Conservation (phyloP, 2,888 invertebrate species). For the Euplexia lucipara region DNA sequence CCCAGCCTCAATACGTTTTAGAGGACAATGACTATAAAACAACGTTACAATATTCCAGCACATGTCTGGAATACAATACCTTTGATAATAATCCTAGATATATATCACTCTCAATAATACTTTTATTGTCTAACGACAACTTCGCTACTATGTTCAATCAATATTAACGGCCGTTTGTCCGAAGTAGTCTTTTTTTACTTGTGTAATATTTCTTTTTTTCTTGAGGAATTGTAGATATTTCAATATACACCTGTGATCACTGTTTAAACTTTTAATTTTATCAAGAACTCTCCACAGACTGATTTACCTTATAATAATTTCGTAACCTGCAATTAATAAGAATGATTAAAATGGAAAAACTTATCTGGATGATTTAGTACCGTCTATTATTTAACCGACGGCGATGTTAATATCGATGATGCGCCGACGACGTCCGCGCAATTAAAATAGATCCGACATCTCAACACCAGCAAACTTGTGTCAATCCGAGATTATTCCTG, state of each 20-base stretch:
- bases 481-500: slow-evolving; percentile 75
- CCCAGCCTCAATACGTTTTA: slow-evolving; percentile 69
- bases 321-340: slow-evolving; percentile 10
- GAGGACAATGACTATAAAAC: slow-evolving; percentile 68
- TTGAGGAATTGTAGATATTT: neutral
- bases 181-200: neutral
- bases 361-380: slow-evolving; percentile 51
- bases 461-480: slow-evolving; percentile 69
- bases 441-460: slow-evolving; percentile 78
- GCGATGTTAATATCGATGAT: slow-evolving; percentile 69
- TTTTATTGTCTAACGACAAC: slow-evolving; percentile 16
- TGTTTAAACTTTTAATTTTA: neutral
- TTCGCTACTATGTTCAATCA: slow-evolving; percentile 3
- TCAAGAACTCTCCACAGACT: neutral
- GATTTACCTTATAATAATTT: neutral
- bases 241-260: neutral
- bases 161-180: neutral
- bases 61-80: slow-evolving; percentile 34
- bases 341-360: slow-evolving; percentile 34
- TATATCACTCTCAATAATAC: slow-evolving; percentile 24
- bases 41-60: slow-evolving; percentile 42
- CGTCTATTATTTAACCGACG: slow-evolving; percentile 70
- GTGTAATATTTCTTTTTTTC: neutral
- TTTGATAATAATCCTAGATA: slow-evolving; percentile 18
- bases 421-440: slow-evolving; percentile 66